Base-by-base conservation (phyloP, 2,113 vertebrate species). In the Alosa alosa region DNA sequence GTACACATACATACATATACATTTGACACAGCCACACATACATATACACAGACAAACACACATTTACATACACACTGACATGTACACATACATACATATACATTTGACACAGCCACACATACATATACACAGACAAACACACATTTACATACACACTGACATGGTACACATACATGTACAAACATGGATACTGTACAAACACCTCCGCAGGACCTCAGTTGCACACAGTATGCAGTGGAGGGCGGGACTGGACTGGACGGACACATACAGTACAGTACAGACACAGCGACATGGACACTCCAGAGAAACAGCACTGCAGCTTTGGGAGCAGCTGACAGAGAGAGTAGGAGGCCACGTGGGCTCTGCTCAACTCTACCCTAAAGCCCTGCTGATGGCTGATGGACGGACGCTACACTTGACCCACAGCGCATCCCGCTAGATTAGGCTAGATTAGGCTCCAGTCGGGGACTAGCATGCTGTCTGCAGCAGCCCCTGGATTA, bases 301-400 rank as follows among this genome's bases (percentile, higher is more conserved):
- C 94, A 94, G 94, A 92, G 89, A 94, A 92, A 94, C 91, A 94
- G 94, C 92, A 91, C 89, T 91, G 92, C 91, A 94, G 92, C 93
- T 94, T 91, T 93, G 93, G 91, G 84, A 91, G 44, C 22, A 84
- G 85, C 89, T 13, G 72, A 83, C 44, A 47, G 82, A 8, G 78
- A 3, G 83, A 88, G 88, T 52, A 45, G 81, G 83, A 86, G 45
- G 60, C 22, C 57, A 64, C 1, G 52, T 57, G 52, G 52, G 17
- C 52, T 3, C 55, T 85, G 20, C 36, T 50, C 45, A 82, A 84
- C 75, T 57, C 84, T 86, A 72, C 87, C 81, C 22, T 82, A 84
- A 86, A 36, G 25, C 64, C 64, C n/a, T 31, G 25, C 57, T 64
- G 57, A 6, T n/a, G 22, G 25, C 57, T 64, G 57, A 6, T n/a